Conservation (phyloP, 2,113 vertebrate genomes). For the Saguinus midas region DNA sequence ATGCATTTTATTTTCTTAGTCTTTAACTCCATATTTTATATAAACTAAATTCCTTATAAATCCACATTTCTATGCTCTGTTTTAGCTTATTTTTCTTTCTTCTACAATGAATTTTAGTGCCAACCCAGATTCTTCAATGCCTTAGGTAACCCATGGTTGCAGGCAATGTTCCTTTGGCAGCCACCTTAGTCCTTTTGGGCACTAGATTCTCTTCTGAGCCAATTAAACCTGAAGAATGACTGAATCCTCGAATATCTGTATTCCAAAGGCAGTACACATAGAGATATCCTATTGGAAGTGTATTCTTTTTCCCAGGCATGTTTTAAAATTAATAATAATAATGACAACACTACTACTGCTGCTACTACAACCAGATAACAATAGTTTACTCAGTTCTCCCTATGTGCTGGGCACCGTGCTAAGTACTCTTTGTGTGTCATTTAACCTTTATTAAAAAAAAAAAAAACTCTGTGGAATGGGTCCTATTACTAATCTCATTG, state of each 20-base stretch:
- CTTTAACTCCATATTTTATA: not conserved
- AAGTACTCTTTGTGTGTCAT: not conserved
- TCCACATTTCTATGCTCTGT: not conserved
- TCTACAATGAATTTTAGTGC: not conserved
- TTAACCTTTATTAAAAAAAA: not conserved
- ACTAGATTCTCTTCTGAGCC: not conserved
- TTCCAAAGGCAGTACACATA: not conserved
- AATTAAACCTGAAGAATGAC: not conserved
- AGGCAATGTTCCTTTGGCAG: not conserved
- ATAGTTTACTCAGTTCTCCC: not conserved
- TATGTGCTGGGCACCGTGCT: not conserved
- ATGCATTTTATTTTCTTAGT: conserved; percentile 5
- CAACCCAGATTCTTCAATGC: not conserved
- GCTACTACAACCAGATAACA: not conserved
- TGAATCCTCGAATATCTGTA: not conserved
- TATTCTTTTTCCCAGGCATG: not conserved
- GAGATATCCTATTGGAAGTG: not conserved
- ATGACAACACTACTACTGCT: not conserved
- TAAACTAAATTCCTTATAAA: not conserved
- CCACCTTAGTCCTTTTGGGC: not conserved
- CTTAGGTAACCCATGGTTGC: not conserved
- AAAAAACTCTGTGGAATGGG: not conserved
- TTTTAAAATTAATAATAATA: not conserved
- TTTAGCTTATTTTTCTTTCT: not conserved
- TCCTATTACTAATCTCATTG: not conserved